Percentiles rank a stretch among this genome's conserved stretches.
phyloP scores from a whole-genome alignment of 92 coral and sea anemone genomes.

The Siderastrea siderea region DNA sequence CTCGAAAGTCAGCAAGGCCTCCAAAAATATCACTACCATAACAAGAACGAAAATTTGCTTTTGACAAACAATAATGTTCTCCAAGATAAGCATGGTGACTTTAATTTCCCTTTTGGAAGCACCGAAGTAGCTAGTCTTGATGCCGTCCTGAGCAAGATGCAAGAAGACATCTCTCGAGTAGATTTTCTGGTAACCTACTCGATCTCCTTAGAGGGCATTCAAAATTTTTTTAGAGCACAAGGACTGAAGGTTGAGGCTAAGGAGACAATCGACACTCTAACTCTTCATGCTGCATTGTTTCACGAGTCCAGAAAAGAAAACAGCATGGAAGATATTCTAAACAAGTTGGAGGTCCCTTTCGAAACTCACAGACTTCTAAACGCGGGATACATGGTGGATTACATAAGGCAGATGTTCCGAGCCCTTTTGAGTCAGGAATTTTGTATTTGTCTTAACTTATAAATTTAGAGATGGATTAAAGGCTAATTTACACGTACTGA shows the following conservation, averaged over 20 bases:
- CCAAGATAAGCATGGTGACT: not conserved
- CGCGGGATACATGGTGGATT: conserved; percentile 15
- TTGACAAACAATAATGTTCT: not conserved
- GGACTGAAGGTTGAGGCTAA: conserved; percentile 9
- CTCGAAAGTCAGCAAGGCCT: conserved; percentile 5
- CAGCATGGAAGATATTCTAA: conserved; percentile 34
- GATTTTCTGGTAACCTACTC: conserved; percentile 31
- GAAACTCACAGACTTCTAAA: conserved; percentile 19
- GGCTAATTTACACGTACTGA: not conserved
- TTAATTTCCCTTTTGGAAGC: not conserved
- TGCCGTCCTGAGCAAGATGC: conserved; percentile 1
- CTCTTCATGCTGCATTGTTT: conserved; percentile 10
- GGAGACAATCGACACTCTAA: conserved; percentile 23
- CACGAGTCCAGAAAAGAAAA: conserved; percentile 29
- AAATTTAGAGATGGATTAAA: not conserved
- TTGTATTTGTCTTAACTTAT: not conserved
- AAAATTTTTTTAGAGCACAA: conserved; percentile 10
- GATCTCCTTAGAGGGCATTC: conserved; percentile 9
- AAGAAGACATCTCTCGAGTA: conserved; percentile 1
- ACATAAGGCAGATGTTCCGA: conserved; percentile 25
- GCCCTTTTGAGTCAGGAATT: conserved; percentile 31
- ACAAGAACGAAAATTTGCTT: not conserved
- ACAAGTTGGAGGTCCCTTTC: conserved; percentile 21
- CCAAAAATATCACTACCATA: not conserved
- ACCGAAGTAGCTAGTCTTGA: not conserved